Conservation (phyloP, 2,888 invertebrate genomes). For the Plebejus argus region DNA sequence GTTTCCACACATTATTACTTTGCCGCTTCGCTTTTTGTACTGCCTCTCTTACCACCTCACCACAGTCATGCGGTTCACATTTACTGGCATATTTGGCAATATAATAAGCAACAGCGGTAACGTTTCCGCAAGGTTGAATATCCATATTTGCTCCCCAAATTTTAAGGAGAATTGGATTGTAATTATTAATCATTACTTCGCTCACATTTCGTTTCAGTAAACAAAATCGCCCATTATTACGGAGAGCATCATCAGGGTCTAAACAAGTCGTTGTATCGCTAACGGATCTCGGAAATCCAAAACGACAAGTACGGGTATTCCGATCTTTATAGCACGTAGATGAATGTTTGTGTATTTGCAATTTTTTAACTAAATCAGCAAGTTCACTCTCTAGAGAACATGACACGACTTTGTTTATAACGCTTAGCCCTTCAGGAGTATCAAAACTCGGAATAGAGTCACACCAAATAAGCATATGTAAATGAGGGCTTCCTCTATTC, state of each 20-base stretch:
- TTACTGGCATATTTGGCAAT: constrained; percentile 19
- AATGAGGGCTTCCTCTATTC: constrained; percentile 51
- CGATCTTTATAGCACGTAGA: constrained; percentile 42
- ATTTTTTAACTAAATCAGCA: constrained; percentile 35
- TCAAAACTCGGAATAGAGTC: constrained; percentile 39
- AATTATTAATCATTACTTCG: constrained; percentile 48
- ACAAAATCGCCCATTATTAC: constrained; percentile 36
- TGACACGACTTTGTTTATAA: constrained; percentile 46
- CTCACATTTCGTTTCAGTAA: constrained; percentile 39
- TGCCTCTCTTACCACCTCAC: too few species aligned
- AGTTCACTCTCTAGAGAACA: constrained; percentile 41
- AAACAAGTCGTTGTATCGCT: constrained; percentile 44
- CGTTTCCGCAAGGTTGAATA: constrained; percentile 26
- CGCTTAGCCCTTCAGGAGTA: constrained; percentile 39
- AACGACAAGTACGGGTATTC: constrained; percentile 41
- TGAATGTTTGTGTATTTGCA: constrained; percentile 46
- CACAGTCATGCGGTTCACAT: not conserved
- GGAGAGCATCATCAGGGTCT: constrained; percentile 45
- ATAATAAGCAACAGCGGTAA: not conserved
- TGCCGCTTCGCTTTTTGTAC: not conserved
- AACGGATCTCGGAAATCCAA: constrained; percentile 44
- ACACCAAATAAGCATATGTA: constrained; percentile 52
- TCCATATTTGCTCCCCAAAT: constrained; percentile 53
- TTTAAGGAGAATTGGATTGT: constrained; percentile 45
- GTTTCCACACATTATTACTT: constrained; percentile 11